These are phyloP conservation scores for Spea bombifrons DNA, from an alignment of 2,113 vertebrate species.

Conservation along the genomic window DNA sequence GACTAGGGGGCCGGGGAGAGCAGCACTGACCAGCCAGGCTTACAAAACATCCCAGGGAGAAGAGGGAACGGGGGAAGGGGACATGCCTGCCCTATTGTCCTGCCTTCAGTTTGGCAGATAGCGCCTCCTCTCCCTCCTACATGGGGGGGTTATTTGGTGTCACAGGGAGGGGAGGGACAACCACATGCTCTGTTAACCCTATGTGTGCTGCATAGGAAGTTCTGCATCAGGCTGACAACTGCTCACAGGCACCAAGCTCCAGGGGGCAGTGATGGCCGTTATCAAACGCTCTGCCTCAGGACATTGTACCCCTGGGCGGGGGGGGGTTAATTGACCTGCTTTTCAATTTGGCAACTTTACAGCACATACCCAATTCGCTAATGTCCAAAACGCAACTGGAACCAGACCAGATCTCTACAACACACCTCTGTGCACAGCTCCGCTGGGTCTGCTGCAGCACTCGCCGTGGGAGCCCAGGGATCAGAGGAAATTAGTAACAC, in stretches of 20 bases:
- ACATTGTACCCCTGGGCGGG: too few species aligned
- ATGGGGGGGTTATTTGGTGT: not conserved
- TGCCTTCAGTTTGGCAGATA: not conserved
- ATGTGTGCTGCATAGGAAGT: not conserved
- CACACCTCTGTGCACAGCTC: too few species aligned
- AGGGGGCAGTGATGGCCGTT: not conserved
- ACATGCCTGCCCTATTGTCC: not conserved
- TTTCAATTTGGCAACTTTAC: too few species aligned
- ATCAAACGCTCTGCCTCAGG: too few species aligned
- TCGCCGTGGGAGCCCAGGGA: not conserved
- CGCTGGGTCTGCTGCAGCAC: too few species aligned
- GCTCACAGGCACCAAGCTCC: not conserved
- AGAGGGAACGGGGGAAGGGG: not conserved
- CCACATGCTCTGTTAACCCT: conserved; percentile 1
- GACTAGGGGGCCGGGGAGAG: not conserved
- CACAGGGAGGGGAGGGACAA: not conserved
- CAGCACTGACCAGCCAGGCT: not conserved
- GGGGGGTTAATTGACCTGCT: too few species aligned
- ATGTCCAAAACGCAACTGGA: not conserved
- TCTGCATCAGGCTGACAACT: too few species aligned
- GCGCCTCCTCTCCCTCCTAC: not conserved
- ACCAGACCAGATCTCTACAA: too few species aligned
- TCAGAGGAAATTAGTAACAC: not conserved
- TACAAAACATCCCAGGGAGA: not conserved
- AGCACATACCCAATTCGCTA: too few species aligned